phyloP scores from a whole-genome alignment of 2,888 invertebrate genomes.

The Muschampia plurimacula region DNA sequence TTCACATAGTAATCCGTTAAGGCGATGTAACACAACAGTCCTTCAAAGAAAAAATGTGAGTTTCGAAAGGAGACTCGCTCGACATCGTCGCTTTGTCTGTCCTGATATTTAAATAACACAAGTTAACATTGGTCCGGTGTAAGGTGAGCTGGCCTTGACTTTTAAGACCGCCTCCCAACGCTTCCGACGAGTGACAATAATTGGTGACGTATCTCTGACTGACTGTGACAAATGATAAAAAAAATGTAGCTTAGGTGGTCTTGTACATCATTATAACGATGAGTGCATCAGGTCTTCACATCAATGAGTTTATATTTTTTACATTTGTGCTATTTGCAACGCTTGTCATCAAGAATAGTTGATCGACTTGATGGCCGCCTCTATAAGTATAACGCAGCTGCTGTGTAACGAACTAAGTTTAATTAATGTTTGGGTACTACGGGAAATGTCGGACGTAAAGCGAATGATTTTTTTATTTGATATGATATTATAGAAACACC shows the following conservation, averaged over 20 bases:
- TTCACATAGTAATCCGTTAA: conserved; percentile 38
- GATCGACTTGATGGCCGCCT: conserved; percentile 2
- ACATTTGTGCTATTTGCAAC: conserved; percentile 12
- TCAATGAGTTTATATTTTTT: neutral
- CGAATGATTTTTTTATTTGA: no score
- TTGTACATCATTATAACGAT: neutral
- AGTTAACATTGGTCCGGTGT: conserved; percentile 83
- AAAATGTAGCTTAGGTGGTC: neutral
- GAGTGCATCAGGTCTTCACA: neutral
- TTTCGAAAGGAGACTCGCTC: conserved; percentile 77
- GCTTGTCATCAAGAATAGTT: conserved; percentile 8
- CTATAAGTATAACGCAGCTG: conserved; percentile 5
- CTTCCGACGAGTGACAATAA: conserved; percentile 79
- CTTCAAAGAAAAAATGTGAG: conserved; percentile 69
- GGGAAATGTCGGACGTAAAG: neutral
- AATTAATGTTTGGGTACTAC: neutral
- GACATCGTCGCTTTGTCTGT: conserved; percentile 63
- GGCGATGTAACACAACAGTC: conserved; percentile 56
- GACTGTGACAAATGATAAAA: conserved; percentile 39
- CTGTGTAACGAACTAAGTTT: neutral
- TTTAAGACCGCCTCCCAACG: conserved; percentile 70
- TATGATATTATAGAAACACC: no score
- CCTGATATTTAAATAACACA: conserved; percentile 84
- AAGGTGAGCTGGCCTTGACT: conserved; percentile 75
- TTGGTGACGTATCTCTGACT: conserved; percentile 54